A percentile compares a stretch with the other conserved stretches of the same genome.
phyloP scores from a whole-genome alignment of 2,888 invertebrate species.

The Watsonalla binaria region DNA sequence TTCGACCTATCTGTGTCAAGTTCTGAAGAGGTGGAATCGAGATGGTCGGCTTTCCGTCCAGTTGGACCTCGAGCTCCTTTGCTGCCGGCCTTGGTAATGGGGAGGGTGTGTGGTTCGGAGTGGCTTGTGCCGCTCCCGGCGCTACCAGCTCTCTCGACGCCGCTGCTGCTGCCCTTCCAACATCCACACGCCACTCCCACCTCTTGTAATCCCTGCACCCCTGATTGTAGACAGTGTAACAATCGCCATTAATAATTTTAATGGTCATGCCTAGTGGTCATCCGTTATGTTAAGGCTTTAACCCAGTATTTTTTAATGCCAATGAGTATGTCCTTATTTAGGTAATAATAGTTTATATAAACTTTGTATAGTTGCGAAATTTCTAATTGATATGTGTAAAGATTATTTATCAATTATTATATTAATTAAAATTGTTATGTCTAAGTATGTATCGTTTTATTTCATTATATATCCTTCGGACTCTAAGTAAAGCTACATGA shows the following conservation, averaged over 20 bases:
- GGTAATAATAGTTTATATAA: too few species aligned
- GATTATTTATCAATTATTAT: too few species aligned
- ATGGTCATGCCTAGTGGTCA: not conserved
- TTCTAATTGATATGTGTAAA: not conserved
- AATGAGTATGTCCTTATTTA: not conserved
- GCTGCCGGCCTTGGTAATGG: slow-evolving; percentile 68
- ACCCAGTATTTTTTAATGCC: not conserved
- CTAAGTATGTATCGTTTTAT: not conserved
- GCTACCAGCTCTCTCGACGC: slow-evolving; percentile 58
- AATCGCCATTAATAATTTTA: slow-evolving; percentile 44
- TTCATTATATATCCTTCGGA: not conserved
- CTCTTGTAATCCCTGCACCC: slow-evolving; percentile 59
- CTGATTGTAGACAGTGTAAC: slow-evolving; percentile 71
- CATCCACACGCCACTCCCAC: slow-evolving; percentile 51
- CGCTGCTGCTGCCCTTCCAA: slow-evolving; percentile 61
- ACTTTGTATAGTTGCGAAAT: too few species aligned
- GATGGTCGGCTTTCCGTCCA: slow-evolving; percentile 73
- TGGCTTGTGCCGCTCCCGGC: slow-evolving; percentile 72
- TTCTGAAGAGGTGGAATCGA: slow-evolving; percentile 51
- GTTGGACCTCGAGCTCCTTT: slow-evolving; percentile 70
- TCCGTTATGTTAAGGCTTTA: not conserved
- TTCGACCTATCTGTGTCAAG: slow-evolving; percentile 61
- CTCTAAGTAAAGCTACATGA: not conserved
- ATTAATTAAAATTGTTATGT: too few species aligned
- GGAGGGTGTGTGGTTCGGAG: slow-evolving; percentile 72